Evolutionary conservation across 2,888 invertebrate genomes (phyloP).

Genomic region (Volucella zonaria): DNA sequence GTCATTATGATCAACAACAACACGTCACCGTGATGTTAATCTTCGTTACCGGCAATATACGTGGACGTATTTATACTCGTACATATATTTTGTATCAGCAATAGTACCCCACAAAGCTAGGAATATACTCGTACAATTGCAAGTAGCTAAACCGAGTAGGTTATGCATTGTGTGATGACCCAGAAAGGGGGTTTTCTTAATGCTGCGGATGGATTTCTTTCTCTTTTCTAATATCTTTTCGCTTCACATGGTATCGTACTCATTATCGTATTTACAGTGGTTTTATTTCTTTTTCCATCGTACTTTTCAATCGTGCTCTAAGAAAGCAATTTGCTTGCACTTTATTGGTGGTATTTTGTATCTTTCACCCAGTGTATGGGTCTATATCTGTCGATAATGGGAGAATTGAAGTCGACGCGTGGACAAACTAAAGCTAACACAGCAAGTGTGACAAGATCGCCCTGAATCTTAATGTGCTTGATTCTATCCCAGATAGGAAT

Average conservation of each 20-base stretch:
- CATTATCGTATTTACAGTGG: conserved; percentile 62
- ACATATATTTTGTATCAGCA: conserved; percentile 16
- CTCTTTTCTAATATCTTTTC: conserved; percentile 27
- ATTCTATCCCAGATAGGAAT: background rate
- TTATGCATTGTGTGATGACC: conserved; percentile 66
- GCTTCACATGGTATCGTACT: conserved; percentile 18
- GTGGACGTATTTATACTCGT: too few relatives aligned
- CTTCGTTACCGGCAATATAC: conserved; percentile 34
- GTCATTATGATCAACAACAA: conserved; percentile 77
- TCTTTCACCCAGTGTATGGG: conserved; percentile 13
- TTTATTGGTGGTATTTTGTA: conserved; percentile 47
- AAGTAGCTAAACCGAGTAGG: conserved; percentile 5
- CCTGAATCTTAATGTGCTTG: conserved; percentile 18
- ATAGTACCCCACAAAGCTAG: conserved; percentile 18
- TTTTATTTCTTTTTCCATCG: conserved; percentile 10
- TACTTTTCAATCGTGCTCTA: conserved; percentile 10
- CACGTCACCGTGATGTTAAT: conserved; percentile 73
- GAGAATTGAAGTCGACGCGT: conserved; percentile 31
- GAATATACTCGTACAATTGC: too few relatives aligned
- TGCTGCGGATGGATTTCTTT: conserved; percentile 38
- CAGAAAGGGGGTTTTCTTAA: conserved; percentile 66
- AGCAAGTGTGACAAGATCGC: conserved; percentile 46
- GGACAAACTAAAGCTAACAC: conserved; percentile 29
- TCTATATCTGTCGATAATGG: background rate
- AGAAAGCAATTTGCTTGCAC: conserved; percentile 53